These are phyloP conservation scores for Cheilosia urbana DNA, from an alignment of 2,888 invertebrate genomes.

Conservation along the genomic window DNA sequence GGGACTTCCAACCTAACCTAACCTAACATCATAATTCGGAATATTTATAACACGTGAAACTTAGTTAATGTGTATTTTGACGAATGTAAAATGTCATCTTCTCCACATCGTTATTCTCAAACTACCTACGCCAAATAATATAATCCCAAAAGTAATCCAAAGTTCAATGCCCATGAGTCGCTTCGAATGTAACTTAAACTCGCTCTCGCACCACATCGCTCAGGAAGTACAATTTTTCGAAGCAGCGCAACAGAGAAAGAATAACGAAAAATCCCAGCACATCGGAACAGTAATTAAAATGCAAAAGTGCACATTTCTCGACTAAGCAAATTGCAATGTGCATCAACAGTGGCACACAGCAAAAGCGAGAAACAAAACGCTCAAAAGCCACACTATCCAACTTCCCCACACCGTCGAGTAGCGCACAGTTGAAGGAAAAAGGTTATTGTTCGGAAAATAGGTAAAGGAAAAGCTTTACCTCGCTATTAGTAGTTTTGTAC, in stretches of 20 bases:
- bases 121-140: background rate
- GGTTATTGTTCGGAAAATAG: conserved; percentile 79
- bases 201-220: conserved; percentile 7
- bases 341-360: conserved; percentile 9
- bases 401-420: background rate
- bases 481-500: conserved; percentile 51
- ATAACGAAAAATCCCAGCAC: conserved; percentile 41
- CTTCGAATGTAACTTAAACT: conserved; percentile 6
- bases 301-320: conserved; percentile 60
- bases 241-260: conserved; percentile 1
- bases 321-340: conserved; percentile 62
- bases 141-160: conserved; percentile 61
- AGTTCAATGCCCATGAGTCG: conserved; percentile 68
- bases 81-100: conserved; percentile 7
- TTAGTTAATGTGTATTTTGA: background rate
- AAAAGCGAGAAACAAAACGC: conserved; percentile 15
- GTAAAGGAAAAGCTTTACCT: conserved; percentile 78
- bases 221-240: conserved; percentile 18
- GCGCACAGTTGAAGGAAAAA: conserved; percentile 77
- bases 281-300: conserved; percentile 67
- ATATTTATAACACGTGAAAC: too few species aligned
- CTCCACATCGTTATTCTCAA: conserved; percentile 7
- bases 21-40: too few species aligned
- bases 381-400: conserved; percentile 6
- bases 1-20: too few species aligned